Base-by-base conservation (phyloP, 2,888 invertebrate genomes). In the Acheta domesticus region DNA sequence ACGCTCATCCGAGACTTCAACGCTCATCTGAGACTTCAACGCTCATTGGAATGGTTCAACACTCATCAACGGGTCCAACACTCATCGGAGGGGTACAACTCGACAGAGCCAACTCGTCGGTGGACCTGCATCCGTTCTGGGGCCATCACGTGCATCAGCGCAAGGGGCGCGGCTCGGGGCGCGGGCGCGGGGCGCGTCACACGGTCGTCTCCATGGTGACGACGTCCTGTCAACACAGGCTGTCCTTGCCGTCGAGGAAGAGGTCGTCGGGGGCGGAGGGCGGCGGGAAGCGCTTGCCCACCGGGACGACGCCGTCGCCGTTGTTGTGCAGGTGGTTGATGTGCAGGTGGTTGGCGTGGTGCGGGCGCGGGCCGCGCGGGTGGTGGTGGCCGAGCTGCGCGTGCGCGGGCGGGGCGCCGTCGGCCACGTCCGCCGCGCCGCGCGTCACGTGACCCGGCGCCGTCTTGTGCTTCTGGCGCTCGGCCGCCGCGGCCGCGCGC, bases 141-240 rank as follows among this genome's bases (percentile, higher is more conserved):
- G 36, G 36, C 5, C 36, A 36, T 36, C 36, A 36, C 36, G 36
- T 36, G 36, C 36, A 36, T 36, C 36, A 36, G 36, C 36, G 36
- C 36, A 36, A 36, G 36, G 36, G 36, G 36, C 36, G 36, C 8
- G 36, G 36, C 36, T 36, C 36, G 36, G 36, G 36, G 0, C 36
- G 36, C 36, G 36, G 36, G 36, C 36, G 3, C 36, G 62, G 16
- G n/a, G 77, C 19, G 21, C 74, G 78, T 80, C 80, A 84, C 80
- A 84, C 84, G 12, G 84, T 84, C n/a, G 84, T 84, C 80, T 84
- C 84, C 80, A 82, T 82, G 77, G 84, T 81, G 76, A 83, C 83
- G 81, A 83, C 82, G 83, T 83, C 84, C 83, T 91, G 92, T 93
- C 92, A 92, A 92, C 92, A 92, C 87, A 92, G 91, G 86, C 91